phyloP scores from a whole-genome alignment of 2,797 vertebrate species.

The Podarcis siculus region DNA sequence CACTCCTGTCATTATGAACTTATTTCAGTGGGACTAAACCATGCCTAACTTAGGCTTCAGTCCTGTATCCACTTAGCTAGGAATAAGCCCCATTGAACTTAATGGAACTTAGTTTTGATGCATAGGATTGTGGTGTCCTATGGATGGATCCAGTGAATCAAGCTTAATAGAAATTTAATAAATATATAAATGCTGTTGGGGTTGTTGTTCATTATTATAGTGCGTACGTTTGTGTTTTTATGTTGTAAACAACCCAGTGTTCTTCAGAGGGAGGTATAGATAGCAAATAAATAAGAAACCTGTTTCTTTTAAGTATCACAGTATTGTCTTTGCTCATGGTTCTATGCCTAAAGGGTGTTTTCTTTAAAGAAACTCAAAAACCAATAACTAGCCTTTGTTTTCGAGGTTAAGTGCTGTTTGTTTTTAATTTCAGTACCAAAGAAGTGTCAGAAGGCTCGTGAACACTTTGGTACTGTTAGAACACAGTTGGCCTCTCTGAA shows the following conservation, averaged over 20 bases:
- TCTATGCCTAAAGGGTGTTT: background rate
- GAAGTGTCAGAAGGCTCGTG: constrained; percentile 90
- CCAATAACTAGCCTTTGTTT: background rate
- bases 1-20: background rate
- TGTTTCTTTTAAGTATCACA: background rate
- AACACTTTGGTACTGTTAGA: constrained; percentile 88
- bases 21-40: background rate
- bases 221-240: too few relatives aligned
- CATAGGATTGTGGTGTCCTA: too few relatives aligned
- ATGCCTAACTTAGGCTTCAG: background rate
- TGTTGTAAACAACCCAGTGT: too few relatives aligned
- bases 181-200: too few relatives aligned
- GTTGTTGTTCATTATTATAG: too few relatives aligned
- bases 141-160: too few relatives aligned
- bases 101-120: too few relatives aligned
- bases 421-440: constrained; percentile 85
- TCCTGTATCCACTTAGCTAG: too few relatives aligned
- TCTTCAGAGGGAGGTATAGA: too few relatives aligned
- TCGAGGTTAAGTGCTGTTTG: background rate
- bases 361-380: background rate
- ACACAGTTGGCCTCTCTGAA: constrained; percentile 90
- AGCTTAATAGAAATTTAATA: too few relatives aligned
- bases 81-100: too few relatives aligned
- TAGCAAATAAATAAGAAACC: too few relatives aligned
- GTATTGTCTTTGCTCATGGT: background rate